phyloP scores from a whole-genome alignment of 2,113 vertebrate species.

The Ceuthmochares aereus region DNA sequence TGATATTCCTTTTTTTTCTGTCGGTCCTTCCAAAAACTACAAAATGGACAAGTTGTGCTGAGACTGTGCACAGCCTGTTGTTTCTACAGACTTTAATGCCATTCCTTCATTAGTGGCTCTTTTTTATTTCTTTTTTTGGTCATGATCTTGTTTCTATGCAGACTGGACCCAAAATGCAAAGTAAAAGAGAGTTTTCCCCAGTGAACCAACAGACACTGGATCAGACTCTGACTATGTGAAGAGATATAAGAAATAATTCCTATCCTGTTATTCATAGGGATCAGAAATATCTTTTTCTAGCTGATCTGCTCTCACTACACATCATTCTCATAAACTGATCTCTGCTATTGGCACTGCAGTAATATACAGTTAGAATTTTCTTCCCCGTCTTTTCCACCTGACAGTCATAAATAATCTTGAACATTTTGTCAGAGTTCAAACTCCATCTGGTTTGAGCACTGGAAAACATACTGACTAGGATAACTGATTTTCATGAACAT shows the following conservation, averaged over 20 bases:
- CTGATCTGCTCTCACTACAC: not conserved
- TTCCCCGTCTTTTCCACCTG: not conserved
- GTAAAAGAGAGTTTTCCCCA: not conserved
- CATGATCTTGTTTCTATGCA: not conserved
- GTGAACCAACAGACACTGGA: not conserved
- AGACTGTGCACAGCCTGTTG: not conserved
- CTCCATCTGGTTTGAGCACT: not conserved
- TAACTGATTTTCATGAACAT: not conserved
- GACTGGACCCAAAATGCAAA: not conserved
- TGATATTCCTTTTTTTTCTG: not conserved
- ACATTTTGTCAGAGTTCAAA: not conserved
- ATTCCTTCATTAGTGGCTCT: not conserved
- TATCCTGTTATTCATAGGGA: not conserved
- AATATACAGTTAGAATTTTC: not conserved
- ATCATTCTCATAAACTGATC: not conserved
- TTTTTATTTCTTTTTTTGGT: not conserved
- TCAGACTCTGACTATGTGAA: not conserved
- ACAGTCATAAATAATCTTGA: not conserved
- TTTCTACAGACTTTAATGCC: not conserved
- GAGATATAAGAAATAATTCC: not conserved
- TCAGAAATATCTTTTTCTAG: not conserved
- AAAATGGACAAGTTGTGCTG: not conserved
- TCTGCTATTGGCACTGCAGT: not conserved
- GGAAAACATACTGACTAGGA: not conserved
- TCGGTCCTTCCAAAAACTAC: not conserved